Evolutionary conservation across 2,113 vertebrate genomes (phyloP).

Genomic region (Cisticola juncidis): DNA sequence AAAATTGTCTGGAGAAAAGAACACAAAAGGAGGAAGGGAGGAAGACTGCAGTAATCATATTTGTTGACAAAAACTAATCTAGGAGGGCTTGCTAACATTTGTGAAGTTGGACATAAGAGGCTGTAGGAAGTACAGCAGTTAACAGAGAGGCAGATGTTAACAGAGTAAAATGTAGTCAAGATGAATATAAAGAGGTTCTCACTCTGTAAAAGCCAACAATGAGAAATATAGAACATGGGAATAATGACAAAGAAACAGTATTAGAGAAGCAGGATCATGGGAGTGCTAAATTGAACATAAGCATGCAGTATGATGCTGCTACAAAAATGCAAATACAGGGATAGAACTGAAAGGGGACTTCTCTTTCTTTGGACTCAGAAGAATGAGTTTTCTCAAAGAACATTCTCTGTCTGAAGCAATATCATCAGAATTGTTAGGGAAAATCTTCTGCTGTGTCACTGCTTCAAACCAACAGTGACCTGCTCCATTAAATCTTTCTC

Average conservation of each 20-base stretch:
- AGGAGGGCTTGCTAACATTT: background rate
- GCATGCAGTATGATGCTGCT: background rate
- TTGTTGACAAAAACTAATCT: background rate
- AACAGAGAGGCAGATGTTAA: conserved; percentile 21
- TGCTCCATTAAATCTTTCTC: background rate
- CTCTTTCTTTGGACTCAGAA: background rate
- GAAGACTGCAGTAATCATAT: background rate
- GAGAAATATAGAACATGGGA: background rate
- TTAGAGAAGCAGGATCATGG: background rate
- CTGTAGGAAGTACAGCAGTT: background rate
- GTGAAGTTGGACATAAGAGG: background rate
- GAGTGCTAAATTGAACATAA: background rate
- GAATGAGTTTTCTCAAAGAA: background rate
- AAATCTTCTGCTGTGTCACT: background rate
- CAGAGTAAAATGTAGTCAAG: conserved; percentile 13
- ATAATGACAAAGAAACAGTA: background rate
- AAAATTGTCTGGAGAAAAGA: background rate
- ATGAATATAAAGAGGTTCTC: conserved; percentile 1
- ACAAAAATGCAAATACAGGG: background rate
- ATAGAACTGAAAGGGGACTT: background rate
- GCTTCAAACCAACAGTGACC: background rate
- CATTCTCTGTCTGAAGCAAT: background rate
- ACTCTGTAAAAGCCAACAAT: background rate
- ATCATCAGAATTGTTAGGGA: background rate
- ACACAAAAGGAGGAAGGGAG: background rate